A percentile compares a stretch with the other conserved stretches of the same genome.
phyloP scores from a whole-genome alignment of 2,888 invertebrate species.

The Plutella xylostella region DNA sequence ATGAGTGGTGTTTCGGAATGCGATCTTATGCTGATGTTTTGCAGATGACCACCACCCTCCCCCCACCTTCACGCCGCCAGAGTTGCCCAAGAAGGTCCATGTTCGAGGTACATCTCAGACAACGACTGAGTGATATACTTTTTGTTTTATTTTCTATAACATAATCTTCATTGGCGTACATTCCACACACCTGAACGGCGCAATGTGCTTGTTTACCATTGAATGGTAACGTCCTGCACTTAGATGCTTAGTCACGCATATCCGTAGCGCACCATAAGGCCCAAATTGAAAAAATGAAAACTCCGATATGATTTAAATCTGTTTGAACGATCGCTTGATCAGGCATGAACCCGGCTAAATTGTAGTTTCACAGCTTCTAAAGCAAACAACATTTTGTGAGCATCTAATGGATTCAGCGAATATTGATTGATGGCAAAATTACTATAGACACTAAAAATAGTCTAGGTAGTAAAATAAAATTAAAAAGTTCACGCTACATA shows the following conservation, averaged over 20 bases:
- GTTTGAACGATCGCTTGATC: constrained; percentile 36
- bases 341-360: constrained; percentile 54
- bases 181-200: constrained; percentile 34
- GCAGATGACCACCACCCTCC: constrained; percentile 98
- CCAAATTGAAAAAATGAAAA: too few relatives aligned
- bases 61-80: constrained; percentile 98
- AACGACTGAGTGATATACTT: constrained; percentile 58
- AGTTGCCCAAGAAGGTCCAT: constrained; percentile 99
- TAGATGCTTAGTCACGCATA: constrained; percentile 67
- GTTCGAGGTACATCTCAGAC: constrained; percentile 84
- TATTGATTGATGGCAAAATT: background rate
- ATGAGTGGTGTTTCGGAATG: constrained; percentile 68
- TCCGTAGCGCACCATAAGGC: constrained; percentile 63
- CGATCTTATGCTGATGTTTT: constrained; percentile 81
- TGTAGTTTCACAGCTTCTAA: constrained; percentile 36
- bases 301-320: too few relatives aligned
- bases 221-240: constrained; percentile 48
- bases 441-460: too few relatives aligned
- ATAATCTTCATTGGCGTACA: constrained; percentile 45
- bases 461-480: too few relatives aligned
- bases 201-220: constrained; percentile 52
- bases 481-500: constrained; percentile 10
- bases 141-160: constrained; percentile 37
- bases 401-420: background rate
- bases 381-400: constrained; percentile 21